Conservation (phyloP, 35 echinoderm and acorn worm species). For the Patiria miniata region DNA sequence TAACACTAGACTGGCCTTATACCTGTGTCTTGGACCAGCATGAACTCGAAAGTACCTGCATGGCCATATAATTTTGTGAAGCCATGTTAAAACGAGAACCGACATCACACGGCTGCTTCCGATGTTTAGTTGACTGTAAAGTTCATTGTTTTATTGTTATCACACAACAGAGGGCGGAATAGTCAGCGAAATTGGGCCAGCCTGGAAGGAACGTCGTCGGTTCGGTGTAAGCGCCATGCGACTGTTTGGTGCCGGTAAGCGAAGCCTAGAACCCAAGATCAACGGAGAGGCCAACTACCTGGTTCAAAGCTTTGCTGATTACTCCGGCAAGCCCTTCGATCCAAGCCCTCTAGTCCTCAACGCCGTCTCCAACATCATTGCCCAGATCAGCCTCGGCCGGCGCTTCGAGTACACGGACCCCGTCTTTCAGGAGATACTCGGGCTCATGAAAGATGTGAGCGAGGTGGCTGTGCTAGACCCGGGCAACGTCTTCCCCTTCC, state of each 20-base stretch:
- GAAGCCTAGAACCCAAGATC: conserved; percentile 53
- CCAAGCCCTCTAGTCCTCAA: conserved; percentile 19
- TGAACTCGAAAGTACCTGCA: too few relatives aligned
- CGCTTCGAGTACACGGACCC: conserved; percentile 63
- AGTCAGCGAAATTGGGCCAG: neutral
- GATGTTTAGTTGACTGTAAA: too few relatives aligned
- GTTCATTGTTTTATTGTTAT: too few relatives aligned
- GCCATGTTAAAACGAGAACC: too few relatives aligned
- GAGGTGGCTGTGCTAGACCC: neutral
- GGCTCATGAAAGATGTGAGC: neutral
- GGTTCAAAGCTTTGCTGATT: neutral
- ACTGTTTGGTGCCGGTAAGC: conserved; percentile 72
- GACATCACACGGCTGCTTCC: too few relatives aligned
- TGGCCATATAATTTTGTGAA: too few relatives aligned
- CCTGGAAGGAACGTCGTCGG: conserved; percentile 67
- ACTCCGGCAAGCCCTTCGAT: conserved; percentile 31
- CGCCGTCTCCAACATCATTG: conserved; percentile 67
- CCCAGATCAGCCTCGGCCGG: conserved; percentile 60
- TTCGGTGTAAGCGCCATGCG: conserved; percentile 51
- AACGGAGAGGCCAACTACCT: conserved; percentile 59
- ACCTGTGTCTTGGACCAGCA: too few relatives aligned
- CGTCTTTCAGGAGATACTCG: conserved; percentile 20
- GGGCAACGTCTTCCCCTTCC: neutral
- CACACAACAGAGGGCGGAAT: too few relatives aligned
- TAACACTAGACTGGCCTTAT: too few relatives aligned